A percentile compares a stretch with the other conserved stretches of the same genome.
Conservation (phyloP, 1,140 invertebrate species). For the Plectrocnemia conspersa region DNA sequence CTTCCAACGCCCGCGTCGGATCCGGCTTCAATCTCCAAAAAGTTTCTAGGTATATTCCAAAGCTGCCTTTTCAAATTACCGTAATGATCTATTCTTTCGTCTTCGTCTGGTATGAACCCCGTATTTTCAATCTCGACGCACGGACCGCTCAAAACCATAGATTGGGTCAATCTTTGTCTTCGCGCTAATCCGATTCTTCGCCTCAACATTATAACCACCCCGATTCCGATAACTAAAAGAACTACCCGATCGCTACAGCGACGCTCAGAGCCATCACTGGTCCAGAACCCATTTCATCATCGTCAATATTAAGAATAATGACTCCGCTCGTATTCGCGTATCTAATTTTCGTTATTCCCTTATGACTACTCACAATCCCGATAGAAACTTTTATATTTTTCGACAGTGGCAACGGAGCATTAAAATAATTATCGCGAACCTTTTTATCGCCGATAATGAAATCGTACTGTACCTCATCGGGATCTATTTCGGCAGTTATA, state of each 20-base stretch:
- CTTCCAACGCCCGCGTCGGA: conserved; percentile 66
- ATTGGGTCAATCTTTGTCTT: conserved; percentile 45
- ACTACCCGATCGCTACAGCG: conserved; percentile 48
- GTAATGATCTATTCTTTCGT: conserved; percentile 64
- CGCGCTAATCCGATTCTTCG: conserved; percentile 42
- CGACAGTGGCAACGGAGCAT: conserved; percentile 66
- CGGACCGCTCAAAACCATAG: conserved; percentile 50
- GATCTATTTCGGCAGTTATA: conserved; percentile 69
- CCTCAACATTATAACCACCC: conserved; percentile 44
- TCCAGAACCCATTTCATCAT: conserved; percentile 44
- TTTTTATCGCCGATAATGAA: conserved; percentile 76
- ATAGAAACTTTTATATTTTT: conserved; percentile 66
- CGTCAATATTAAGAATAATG: conserved; percentile 45
- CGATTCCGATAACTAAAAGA: conserved; percentile 44
- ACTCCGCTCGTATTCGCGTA: conserved; percentile 59
- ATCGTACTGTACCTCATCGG: conserved; percentile 52
- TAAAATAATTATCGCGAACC: conserved; percentile 71
- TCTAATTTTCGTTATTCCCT: conserved; percentile 58
- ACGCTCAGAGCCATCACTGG: conserved; percentile 47
- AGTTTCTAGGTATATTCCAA: conserved; percentile 66
- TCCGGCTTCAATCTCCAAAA: conserved; percentile 61
- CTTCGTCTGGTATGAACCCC: conserved; percentile 68
- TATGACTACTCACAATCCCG: conserved; percentile 64
- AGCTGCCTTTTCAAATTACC: conserved; percentile 68
- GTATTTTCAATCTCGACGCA: conserved; percentile 59